Evolutionary conservation across 2,113 vertebrate species (phyloP).

Genomic region (Oxyura jamaicensis): DNA sequence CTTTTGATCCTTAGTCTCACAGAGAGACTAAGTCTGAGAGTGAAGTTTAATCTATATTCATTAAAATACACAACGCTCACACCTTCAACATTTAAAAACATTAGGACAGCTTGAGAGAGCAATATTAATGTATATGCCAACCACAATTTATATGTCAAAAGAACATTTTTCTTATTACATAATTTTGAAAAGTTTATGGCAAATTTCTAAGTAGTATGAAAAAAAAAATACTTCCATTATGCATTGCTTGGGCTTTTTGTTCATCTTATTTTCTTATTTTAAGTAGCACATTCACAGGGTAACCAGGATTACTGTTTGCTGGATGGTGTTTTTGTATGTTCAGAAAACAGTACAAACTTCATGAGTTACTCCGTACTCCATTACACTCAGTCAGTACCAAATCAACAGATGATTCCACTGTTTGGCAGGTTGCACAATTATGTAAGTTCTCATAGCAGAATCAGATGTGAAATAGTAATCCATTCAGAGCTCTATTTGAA

Average conservation of each 20-base stretch:
- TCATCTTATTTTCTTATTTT: neutral
- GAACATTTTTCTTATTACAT: neutral
- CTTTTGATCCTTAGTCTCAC: too few species aligned
- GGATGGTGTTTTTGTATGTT: neutral
- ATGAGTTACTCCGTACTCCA: neutral
- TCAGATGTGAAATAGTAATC: neutral
- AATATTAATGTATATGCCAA: neutral
- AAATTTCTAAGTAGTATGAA: neutral
- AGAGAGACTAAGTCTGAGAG: too few species aligned
- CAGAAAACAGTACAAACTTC: neutral
- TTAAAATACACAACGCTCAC: neutral
- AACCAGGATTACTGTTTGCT: neutral
- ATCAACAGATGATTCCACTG: neutral
- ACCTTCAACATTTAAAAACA: neutral
- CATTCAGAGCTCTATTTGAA: neutral
- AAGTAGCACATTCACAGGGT: neutral
- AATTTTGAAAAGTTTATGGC: neutral
- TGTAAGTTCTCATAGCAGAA: neutral
- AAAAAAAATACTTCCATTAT: neutral
- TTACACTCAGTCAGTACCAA: neutral
- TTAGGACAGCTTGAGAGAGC: neutral
- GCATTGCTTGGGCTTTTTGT: neutral
- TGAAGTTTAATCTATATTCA: neutral
- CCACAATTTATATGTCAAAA: neutral
- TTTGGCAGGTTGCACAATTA: neutral